Base-by-base conservation (phyloP, 92 coral and sea anemone genomes). In the Actinernus sp. region DNA sequence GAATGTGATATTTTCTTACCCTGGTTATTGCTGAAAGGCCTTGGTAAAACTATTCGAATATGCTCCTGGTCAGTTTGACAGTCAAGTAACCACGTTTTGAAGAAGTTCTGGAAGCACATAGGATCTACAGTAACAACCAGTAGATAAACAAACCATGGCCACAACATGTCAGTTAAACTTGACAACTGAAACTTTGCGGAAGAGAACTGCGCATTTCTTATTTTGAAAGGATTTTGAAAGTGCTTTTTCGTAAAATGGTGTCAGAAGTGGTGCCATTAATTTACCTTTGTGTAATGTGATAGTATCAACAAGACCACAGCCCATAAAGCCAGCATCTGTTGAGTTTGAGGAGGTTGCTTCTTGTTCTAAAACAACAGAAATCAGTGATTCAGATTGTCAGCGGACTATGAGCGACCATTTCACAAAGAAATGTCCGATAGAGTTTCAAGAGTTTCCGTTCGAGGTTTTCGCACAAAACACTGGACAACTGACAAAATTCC, bases 41-140 rank as follows among this genome's bases (percentile, higher is more conserved):
- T 68, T 29, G 97, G 98, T 29, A 94, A 53, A 46, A 74, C 63
- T 22, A 94, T 55, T 19, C 88, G 93, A 6, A 94, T 29, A 38
- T 85, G 93, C 36, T 90, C 98, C 19, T 88, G 88, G 55, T 94
- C 98, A 26, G 97, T 87, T 29, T 89, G 82, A 50, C 97, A 78
- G 46, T 94, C 98, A 23, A 87, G 68, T 32, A 94, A 70, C 98
- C 98, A 94, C 0, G 82, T 70, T 60, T 87, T 94, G 85, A 94
- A 87, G 75, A 86, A 94, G 31, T 79, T 90, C 74, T 75, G 79
- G 59, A 94, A 63, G 47, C 94, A 76, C 29, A 84, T 68, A 26
- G 68, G 58, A 73, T 90, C 98, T 94, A 17, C 5, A 45, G n/a
- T n/a, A n/a, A n/a, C n/a, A n/a, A n/a, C n/a, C n/a, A n/a, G n/a